Base-by-base conservation (phyloP, 2,888 invertebrate genomes). In the Watsonalla cultraria region DNA sequence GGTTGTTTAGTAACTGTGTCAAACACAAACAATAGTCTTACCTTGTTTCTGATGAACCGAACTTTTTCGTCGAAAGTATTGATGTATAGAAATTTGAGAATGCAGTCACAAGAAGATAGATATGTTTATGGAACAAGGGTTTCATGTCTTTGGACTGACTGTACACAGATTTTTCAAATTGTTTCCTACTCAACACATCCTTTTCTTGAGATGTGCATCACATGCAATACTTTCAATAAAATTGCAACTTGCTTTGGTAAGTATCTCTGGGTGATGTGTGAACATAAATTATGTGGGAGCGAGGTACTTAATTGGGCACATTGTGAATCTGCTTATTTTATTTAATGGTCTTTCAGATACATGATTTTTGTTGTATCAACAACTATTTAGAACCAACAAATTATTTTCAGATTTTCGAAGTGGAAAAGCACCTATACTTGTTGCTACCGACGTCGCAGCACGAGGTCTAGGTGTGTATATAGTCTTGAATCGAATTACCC, bases 391-490 rank as follows among this genome's bases (percentile, higher is more conserved):
- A 42, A 42, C 11, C 11, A 11, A 11, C 2, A 8, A 11, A 42
- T 42, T 42, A 11, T 42, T 42, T 42, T 11, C 90, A 96, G 96
- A 96, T 92, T 97, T 96, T 89, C 93, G 96, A 79, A 93, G 93
- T 82, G 96, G 96, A 61, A 95, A 95, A 88, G 94, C 95, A 59
- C 96, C 96, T 54, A 97, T 98, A 82, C 92, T 98, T 71, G 96
- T 98, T 61, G 98, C 98, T 63, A 98, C 98, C 46, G 98, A 98
- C 87, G 98, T 98, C 63, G 98, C 98, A 56, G 97, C 98, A 51
- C 92, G 98, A 80, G 97, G 98, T 74, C 92, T 98, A 92, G 97
- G 97, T 97, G 93, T 88, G 95, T 93, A 72, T 60, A 24, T 24
- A 24, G 4, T 24, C 4, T 24, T 24, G 24, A 24, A 24, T 24